phyloP scores from a whole-genome alignment of 1,140 invertebrate species.

The Drosophila insularis region DNA sequence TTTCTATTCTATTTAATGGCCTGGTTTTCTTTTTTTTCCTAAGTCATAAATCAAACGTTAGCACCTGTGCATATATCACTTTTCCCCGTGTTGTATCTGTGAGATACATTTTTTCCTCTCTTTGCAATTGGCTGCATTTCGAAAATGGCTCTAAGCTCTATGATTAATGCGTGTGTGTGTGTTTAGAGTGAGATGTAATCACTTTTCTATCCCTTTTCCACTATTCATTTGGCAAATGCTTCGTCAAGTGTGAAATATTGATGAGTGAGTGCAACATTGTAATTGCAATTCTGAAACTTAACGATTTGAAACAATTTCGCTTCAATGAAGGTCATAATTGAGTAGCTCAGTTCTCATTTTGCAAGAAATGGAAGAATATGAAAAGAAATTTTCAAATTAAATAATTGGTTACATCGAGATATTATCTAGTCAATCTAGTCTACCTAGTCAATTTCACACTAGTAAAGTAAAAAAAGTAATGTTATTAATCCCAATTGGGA shows the following conservation, averaged over 20 bases:
- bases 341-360: too few species aligned
- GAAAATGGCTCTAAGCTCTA: constrained; percentile 43
- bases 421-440: too few species aligned
- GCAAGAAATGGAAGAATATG: too few species aligned
- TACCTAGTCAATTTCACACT: too few species aligned
- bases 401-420: too few species aligned
- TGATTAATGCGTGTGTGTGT: constrained; percentile 43
- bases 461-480: too few species aligned
- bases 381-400: too few species aligned
- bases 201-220: constrained; percentile 3
- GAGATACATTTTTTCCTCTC: constrained; percentile 16
- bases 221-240: not conserved
- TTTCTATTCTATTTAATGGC: constrained; percentile 27
- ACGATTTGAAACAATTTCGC: not conserved
- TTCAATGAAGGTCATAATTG: not conserved
- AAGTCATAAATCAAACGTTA: constrained; percentile 50
- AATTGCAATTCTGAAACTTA: not conserved
- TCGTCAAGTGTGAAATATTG: constrained; percentile 12
- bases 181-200: constrained; percentile 40
- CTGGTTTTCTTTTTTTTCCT: constrained; percentile 21
- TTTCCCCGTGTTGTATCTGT: constrained; percentile 31
- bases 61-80: constrained; percentile 29
- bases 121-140: constrained; percentile 39
- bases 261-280: not conserved
- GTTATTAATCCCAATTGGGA: too few species aligned